Evolutionary conservation across 1,140 invertebrate genomes (phyloP).

Genomic region (Coptotermes formosanus): DNA sequence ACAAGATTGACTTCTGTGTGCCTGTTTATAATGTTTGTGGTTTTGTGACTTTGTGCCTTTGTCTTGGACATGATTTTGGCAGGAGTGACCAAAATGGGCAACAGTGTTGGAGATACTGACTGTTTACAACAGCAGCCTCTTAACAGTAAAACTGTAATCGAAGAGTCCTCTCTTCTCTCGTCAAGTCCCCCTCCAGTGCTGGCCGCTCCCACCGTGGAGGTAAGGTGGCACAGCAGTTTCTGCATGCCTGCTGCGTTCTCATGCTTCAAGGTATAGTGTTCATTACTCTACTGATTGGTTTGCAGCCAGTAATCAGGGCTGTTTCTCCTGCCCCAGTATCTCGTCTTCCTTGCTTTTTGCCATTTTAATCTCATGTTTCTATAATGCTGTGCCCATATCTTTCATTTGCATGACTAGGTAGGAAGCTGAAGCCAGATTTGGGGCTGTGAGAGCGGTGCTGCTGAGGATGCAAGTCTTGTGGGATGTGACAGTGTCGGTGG

Average conservation of each 20-base stretch:
- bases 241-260: conserved; percentile 72
- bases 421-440: no score
- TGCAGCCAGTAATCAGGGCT: neutral
- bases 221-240: conserved; percentile 65
- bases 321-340: neutral
- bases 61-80: neutral
- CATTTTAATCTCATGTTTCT: no score
- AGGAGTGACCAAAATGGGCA: neutral
- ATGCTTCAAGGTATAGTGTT: conserved; percentile 71
- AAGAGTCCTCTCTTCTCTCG: neutral
- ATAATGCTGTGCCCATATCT: no score
- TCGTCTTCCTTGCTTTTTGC: neutral
- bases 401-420: no score
- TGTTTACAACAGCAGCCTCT: neutral
- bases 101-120: neutral
- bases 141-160: neutral
- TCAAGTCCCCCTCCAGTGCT: neutral
- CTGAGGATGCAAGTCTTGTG: no score
- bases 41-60: no score
- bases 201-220: conserved; percentile 50
- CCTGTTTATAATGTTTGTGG: no score
- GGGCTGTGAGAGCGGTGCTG: no score
- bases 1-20: no score
- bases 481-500: no score
- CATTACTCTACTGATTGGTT: conserved; percentile 33